Evolutionary conservation across 2,113 vertebrate genomes (phyloP).

Genomic region (Craseonycteris thonglongyai): DNA sequence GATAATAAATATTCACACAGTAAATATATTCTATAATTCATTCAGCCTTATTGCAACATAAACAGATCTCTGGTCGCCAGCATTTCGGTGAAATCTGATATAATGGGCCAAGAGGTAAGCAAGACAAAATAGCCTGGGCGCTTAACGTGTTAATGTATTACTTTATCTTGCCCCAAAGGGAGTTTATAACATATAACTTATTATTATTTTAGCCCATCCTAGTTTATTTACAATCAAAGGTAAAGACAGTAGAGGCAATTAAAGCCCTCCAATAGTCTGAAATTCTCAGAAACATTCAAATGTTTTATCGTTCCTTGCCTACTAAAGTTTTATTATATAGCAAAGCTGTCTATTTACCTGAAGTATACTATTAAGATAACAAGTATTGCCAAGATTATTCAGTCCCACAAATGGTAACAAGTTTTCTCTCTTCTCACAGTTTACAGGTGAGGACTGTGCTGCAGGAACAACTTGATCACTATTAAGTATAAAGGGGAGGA

Average conservation of each 20-base stretch:
- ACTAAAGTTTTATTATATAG: constrained; percentile 22
- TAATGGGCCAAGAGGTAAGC: too few relatives aligned
- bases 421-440: constrained; percentile 87
- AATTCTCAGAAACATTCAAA: constrained; percentile 24
- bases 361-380: constrained; percentile 96
- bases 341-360: constrained; percentile 84
- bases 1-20: too few relatives aligned
- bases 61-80: too few relatives aligned
- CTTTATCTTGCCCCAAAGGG: background rate
- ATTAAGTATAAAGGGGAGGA: background rate
- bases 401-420: constrained; percentile 94
- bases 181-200: background rate
- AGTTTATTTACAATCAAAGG: constrained; percentile 12
- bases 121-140: too few relatives aligned
- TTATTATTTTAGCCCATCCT: background rate
- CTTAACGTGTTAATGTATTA: too few relatives aligned
- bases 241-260: background rate
- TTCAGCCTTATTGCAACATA: too few relatives aligned
- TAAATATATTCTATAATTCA: too few relatives aligned
- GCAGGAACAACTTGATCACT: constrained; percentile 90
- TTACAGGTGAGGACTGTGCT: constrained; percentile 80
- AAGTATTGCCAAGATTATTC: constrained; percentile 98
- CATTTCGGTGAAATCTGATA: too few relatives aligned
- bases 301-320: background rate
- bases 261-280: background rate